Base-by-base conservation (phyloP, 1,140 invertebrate species). In the Drosophila serrata region DNA sequence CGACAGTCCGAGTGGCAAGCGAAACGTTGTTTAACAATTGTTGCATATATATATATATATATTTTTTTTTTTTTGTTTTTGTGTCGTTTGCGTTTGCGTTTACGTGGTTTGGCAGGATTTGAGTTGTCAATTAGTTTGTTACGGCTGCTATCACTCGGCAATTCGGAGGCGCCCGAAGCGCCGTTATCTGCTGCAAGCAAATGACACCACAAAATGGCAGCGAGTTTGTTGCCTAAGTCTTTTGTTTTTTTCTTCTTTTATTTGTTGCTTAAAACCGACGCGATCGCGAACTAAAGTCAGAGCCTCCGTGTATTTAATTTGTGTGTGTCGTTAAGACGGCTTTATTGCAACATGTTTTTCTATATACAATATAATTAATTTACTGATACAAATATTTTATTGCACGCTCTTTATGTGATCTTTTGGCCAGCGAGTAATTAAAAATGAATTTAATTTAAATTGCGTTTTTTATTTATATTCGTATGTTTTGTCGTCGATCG, bases 61-160 rank as follows among this genome's bases (percentile, higher is more conserved):
- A 2, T 4, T 24, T 24, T 24, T 24, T 24, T 24, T 24, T 24
- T 35, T 59, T 35, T 27, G 33, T 35, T 35, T 33, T 39, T 24
- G 17, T 59, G 9, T 2, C 8, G 39, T 6, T 60, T 22, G 29
- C 45, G 48, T 33, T 56, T 55, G 27, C 31, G 40, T 68, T 63
- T 45, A 39, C 61, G 74, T 62, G 55, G 75, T 78, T 68, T 72
- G 85, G 85, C 85, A 90, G 85, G 85, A 90, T 90, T 90, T 90
- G 85, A 85, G 74, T 90, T 90, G 85, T 90, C 85, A 90, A 90
- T 90, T 90, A 90, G 85, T 90, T 90, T 78, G 81, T 90, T 85
- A 67, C 75, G 58, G 63, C 68, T 85, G 77, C 73, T 88, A 88
- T 88, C 81, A 90, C 78, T 79, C 27, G 53, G 55, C 68, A 43